Conservation (phyloP, 2,797 vertebrate genomes). For the Tangara arthus region DNA sequence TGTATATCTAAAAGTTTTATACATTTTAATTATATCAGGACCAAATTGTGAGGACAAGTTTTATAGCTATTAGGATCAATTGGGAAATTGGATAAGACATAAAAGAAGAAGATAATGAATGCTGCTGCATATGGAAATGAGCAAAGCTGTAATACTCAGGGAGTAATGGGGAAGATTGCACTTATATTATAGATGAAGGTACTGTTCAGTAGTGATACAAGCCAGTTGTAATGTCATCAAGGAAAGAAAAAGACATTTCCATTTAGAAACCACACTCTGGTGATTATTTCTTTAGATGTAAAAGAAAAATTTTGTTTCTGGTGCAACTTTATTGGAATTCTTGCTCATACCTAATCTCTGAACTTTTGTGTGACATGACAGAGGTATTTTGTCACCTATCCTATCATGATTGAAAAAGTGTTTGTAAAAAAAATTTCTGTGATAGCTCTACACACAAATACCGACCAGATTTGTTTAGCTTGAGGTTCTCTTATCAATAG, state of each 20-base stretch:
- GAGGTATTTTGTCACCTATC: neutral
- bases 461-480: neutral
- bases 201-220: neutral
- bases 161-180: neutral
- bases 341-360: neutral
- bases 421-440: neutral
- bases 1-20: constrained; percentile 2
- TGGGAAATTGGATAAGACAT: constrained; percentile 43
- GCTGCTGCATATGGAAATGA: neutral
- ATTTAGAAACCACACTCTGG: accelerated
- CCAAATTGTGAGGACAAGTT: neutral
- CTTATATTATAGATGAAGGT: neutral
- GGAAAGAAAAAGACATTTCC: neutral
- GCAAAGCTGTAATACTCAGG: neutral
- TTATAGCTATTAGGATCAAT: constrained; percentile 4
- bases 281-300: neutral
- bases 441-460: neutral
- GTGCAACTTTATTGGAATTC: neutral
- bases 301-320: neutral
- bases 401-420: neutral
- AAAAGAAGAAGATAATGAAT: constrained; percentile 38
- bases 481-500: neutral
- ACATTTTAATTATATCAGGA: constrained; percentile 26
- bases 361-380: neutral
- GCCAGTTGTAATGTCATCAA: neutral